phyloP scores from a whole-genome alignment of 2,888 invertebrate genomes.

The Gymnoscelis rufifasciata region DNA sequence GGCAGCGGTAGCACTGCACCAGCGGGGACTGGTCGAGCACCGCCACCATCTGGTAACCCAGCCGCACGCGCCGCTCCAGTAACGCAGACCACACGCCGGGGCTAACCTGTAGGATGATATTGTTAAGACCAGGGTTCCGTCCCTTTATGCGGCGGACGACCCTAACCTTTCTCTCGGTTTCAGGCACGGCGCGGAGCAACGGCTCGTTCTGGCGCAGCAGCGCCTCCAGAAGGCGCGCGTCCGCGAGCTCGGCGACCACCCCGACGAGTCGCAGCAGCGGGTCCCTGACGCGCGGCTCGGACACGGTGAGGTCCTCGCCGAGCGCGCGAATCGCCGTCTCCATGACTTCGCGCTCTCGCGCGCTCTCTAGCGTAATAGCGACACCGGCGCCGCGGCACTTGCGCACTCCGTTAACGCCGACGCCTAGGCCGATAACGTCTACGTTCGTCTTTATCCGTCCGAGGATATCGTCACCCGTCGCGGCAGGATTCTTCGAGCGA shows the following conservation, averaged over 20 bases:
- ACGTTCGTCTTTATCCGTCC: too few species aligned
- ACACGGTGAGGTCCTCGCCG: background rate
- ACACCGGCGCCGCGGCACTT: too few species aligned
- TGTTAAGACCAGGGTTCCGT: background rate
- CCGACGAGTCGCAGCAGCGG: too few species aligned
- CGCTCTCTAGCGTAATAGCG: too few species aligned
- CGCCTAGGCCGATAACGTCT: too few species aligned
- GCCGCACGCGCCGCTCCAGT: background rate
- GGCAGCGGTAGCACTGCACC: slow-evolving; percentile 6
- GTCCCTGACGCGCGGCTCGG: background rate
- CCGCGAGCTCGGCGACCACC: too few species aligned
- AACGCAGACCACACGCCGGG: background rate
- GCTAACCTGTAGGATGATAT: slow-evolving; percentile 1
- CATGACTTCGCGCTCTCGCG: too few species aligned
- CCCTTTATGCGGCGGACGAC: background rate
- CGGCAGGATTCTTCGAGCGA: too few species aligned
- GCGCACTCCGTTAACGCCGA: too few species aligned
- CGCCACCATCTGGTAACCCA: slow-evolving; percentile 5
- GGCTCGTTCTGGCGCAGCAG: background rate
- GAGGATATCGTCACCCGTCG: too few species aligned
- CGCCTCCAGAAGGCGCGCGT: background rate
- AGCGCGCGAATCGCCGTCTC: too few species aligned
- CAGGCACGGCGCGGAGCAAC: background rate
- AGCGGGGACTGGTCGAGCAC: slow-evolving; percentile 7
- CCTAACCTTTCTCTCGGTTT: background rate